Conservation (phyloP, 2,888 invertebrate genomes). For the Melinopterus prodromus region DNA sequence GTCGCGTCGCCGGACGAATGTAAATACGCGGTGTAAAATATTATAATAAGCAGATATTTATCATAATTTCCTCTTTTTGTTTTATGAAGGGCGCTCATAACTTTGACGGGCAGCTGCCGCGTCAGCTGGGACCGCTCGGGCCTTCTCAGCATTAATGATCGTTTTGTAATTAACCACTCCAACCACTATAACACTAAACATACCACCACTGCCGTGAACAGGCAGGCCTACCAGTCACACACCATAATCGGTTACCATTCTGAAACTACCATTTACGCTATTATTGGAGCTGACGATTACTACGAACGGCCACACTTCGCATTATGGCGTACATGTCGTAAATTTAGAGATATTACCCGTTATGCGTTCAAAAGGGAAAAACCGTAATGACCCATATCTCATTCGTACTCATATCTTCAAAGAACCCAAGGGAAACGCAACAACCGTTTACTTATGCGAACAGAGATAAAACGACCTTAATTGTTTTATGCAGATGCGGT, state of each 20-base stretch:
- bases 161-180: conserved; percentile 61
- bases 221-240: background rate
- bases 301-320: background rate
- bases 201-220: conserved; percentile 42
- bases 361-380: background rate
- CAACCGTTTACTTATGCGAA: background rate
- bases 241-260: background rate
- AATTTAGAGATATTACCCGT: background rate
- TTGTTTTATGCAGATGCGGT: background rate
- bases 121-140: conserved; percentile 56
- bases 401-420: background rate
- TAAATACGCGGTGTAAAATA: conserved; percentile 58
- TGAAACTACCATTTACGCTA: background rate
- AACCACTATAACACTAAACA: conserved; percentile 55
- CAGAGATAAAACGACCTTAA: background rate
- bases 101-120: conserved; percentile 59
- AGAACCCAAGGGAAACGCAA: background rate
- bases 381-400: background rate
- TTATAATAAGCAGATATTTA: conserved; percentile 56
- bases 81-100: conserved; percentile 58
- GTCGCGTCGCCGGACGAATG: conserved; percentile 46
- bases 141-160: conserved; percentile 54
- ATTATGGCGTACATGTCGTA: background rate
- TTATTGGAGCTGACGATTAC: background rate
- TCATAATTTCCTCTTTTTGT: conserved; percentile 60